phyloP scores from a whole-genome alignment of 1,140 invertebrate species.

The Schlechtendalia chinensis region DNA sequence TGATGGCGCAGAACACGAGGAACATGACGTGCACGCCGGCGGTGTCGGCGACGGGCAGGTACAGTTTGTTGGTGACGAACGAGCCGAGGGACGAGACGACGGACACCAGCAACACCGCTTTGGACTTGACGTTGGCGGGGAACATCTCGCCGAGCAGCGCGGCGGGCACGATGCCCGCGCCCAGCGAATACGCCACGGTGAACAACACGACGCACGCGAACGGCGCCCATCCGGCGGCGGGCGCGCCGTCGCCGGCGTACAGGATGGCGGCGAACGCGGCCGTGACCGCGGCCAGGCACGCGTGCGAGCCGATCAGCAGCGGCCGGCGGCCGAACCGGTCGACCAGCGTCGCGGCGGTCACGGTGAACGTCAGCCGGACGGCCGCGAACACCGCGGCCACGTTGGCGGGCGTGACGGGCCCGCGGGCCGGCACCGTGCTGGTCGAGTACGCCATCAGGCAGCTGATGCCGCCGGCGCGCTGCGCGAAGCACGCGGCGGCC shows the following conservation, averaged over 20 bases:
- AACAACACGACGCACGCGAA: slow-evolving; percentile 50
- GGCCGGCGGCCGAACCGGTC: slow-evolving; percentile 59
- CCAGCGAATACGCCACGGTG: slow-evolving; percentile 52
- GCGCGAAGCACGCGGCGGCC: slow-evolving; percentile 50
- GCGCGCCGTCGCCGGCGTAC: not conserved
- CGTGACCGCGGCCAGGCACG: slow-evolving; percentile 12
- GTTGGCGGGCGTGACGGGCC: not conserved
- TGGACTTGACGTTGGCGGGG: slow-evolving; percentile 53
- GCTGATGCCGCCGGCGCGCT: slow-evolving; percentile 53
- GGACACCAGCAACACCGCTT: slow-evolving; percentile 52
- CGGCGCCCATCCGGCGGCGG: slow-evolving; percentile 46
- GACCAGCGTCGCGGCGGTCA: slow-evolving; percentile 57
- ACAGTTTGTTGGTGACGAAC: slow-evolving; percentile 53
- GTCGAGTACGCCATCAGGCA: slow-evolving; percentile 52
- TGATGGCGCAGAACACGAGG: slow-evolving; percentile 51
- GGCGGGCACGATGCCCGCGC: slow-evolving; percentile 53
- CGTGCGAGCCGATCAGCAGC: slow-evolving; percentile 59
- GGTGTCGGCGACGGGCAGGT: slow-evolving; percentile 42
- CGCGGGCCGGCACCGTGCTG: slow-evolving; percentile 48
- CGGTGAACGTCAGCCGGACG: slow-evolving; percentile 56
- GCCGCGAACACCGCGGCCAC: slow-evolving; percentile 42
- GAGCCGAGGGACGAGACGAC: slow-evolving; percentile 52
- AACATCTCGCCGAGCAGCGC: slow-evolving; percentile 54
- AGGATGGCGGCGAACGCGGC: slow-evolving; percentile 35
- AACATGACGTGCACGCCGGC: slow-evolving; percentile 52